Conservation (phyloP, 2,888 invertebrate genomes). For the Aplocera efformata region DNA sequence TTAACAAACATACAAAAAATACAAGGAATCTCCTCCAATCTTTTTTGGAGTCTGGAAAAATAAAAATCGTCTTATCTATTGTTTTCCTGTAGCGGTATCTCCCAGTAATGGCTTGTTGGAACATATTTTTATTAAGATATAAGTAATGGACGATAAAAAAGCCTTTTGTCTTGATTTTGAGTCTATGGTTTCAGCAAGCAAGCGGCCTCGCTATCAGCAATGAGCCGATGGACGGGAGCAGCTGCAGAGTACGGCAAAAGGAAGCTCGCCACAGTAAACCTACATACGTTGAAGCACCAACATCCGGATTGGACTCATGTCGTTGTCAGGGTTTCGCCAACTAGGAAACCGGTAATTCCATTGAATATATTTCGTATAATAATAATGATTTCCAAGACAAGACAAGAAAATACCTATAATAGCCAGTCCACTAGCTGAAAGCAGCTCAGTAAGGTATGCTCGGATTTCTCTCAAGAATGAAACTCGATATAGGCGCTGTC, state of each 20-base stretch:
- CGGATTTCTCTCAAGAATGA: too few relatives aligned
- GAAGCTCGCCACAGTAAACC: constrained; percentile 78
- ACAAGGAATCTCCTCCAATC: too few relatives aligned
- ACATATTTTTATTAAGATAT: too few relatives aligned
- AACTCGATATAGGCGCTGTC: too few relatives aligned
- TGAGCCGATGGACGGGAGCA: constrained; percentile 62
- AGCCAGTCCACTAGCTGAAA: background rate
- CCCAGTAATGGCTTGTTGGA: too few relatives aligned
- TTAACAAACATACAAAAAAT: too few relatives aligned
- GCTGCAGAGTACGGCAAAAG: constrained; percentile 59
- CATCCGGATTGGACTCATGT: constrained; percentile 84
- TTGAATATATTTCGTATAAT: background rate
- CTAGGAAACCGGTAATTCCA: constrained; percentile 77
- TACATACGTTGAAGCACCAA: constrained; percentile 80
- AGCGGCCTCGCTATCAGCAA: constrained; percentile 55
- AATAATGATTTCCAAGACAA: too few relatives aligned
- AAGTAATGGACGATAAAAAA: too few relatives aligned
- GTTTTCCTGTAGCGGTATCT: too few relatives aligned
- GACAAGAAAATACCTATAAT: background rate
- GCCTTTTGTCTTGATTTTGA: constrained; percentile 1
- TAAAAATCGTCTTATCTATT: too few relatives aligned
- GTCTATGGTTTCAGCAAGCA: constrained; percentile 50
- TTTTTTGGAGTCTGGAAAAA: too few relatives aligned
- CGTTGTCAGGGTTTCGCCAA: constrained; percentile 83
- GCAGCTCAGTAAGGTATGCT: too few relatives aligned